A percentile compares a stretch with the other conserved stretches of the same genome.
Conservation (phyloP, 2,113 vertebrate genomes). For the Pelecanoides urinatrix region DNA sequence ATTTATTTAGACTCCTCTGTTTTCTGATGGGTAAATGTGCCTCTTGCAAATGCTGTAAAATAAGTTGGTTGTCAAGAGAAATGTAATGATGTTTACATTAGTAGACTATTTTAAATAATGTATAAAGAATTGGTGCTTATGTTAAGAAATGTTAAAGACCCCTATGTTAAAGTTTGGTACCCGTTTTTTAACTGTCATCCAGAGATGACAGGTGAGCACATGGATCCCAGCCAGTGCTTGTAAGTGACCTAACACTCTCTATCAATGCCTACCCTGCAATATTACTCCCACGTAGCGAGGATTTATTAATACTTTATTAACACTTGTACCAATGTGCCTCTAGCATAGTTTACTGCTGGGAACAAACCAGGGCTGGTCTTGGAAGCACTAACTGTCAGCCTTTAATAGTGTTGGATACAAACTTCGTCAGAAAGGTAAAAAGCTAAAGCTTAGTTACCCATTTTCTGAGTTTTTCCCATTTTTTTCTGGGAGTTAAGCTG, state of each 20-base stretch:
- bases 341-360: neutral
- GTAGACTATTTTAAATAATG: neutral
- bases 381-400: neutral
- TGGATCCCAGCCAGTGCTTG: slow-evolving; percentile 5
- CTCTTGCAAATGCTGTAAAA: neutral
- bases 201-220: slow-evolving; percentile 2
- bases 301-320: slow-evolving; percentile 60
- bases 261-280: neutral
- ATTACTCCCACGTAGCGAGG: neutral
- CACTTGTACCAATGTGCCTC: neutral
- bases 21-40: neutral
- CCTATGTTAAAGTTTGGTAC: neutral
- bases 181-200: neutral
- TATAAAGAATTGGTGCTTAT: neutral
- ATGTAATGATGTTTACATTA: neutral
- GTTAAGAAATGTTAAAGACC: neutral
- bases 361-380: neutral
- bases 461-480: neutral
- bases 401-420: neutral
- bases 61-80: neutral
- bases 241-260: neutral
- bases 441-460: neutral
- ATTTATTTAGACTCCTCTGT: neutral
- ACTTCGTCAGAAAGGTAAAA: neutral
- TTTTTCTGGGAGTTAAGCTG: neutral